A percentile compares a stretch with the other conserved stretches of the same genome.
phyloP scores from a whole-genome alignment of 2,888 invertebrate species.

The Spisula solida region DNA sequence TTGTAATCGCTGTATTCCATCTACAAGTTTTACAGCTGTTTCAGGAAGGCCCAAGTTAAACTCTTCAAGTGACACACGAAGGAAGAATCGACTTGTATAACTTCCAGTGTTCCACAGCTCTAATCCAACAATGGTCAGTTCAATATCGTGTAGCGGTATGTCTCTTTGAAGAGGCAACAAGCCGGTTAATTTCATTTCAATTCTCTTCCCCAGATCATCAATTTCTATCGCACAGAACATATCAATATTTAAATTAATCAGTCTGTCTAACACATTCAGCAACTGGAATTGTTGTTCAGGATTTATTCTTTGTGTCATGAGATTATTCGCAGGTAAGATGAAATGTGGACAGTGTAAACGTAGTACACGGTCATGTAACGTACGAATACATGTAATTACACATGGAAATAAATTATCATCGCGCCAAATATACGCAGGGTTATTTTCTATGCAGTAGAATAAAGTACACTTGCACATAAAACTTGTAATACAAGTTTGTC shows the following conservation, averaged over 20 bases:
- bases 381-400: background rate
- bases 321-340: constrained; percentile 21
- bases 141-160: background rate
- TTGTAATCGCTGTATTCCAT: background rate
- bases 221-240: background rate
- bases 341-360: constrained; percentile 23
- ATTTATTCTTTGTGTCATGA: background rate
- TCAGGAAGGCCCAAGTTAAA: background rate
- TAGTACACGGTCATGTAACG: background rate
- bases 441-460: constrained; percentile 3
- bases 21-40: background rate
- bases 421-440: background rate
- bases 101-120: too few relatives aligned
- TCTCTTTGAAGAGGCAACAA: background rate
- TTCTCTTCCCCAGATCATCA: constrained; percentile 16
- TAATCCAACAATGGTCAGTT: background rate
- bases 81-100: too few relatives aligned
- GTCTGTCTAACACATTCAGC: background rate
- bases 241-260: background rate
- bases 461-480: constrained; percentile 9
- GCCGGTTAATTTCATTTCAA: background rate
- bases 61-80: too few relatives aligned
- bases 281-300: background rate
- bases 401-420: constrained; percentile 15
- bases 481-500: constrained; percentile 10